A percentile compares a stretch with the other conserved stretches of the same genome.
Evolutionary conservation across 2,888 invertebrate species (phyloP).

Genomic region (Drosophila tripunctata): DNA sequence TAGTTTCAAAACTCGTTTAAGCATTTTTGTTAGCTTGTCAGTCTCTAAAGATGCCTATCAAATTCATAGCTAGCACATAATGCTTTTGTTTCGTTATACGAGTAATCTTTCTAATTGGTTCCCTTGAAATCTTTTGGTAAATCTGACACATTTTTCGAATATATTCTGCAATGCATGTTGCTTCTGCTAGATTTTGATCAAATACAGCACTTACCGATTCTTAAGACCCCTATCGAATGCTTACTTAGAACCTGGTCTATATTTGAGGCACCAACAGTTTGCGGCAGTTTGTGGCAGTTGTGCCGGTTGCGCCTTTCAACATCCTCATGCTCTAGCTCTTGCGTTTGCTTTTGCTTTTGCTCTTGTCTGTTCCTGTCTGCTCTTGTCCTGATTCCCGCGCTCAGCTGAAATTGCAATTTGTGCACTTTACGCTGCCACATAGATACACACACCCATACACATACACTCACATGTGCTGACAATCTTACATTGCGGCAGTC

Average conservation of each 20-base stretch:
- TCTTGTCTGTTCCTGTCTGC: not conserved
- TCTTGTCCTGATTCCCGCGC: conserved; percentile 69
- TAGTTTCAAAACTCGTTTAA: too few relatives aligned
- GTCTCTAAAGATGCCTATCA: too few relatives aligned
- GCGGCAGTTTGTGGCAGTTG: too few relatives aligned
- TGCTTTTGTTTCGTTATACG: too few relatives aligned
- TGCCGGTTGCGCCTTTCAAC: not conserved
- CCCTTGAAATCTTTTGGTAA: not conserved
- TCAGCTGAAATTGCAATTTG: conserved; percentile 70
- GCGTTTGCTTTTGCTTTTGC: not conserved
- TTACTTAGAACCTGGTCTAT: not conserved
- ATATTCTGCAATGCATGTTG: not conserved
- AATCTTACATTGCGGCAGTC: conserved; percentile 24
- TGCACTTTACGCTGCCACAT: conserved; percentile 68
- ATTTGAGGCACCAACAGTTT: conserved; percentile 15
- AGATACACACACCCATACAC: conserved; percentile 24
- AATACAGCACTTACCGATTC: not conserved
- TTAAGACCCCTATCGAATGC: conserved; percentile 1
- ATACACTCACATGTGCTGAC: conserved; percentile 3
- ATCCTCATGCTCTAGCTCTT: not conserved
- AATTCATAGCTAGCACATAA: too few relatives aligned
- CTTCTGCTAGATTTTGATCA: not conserved
- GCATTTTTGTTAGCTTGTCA: not conserved
- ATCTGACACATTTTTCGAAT: not conserved
- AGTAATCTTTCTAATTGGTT: not conserved